These are phyloP conservation scores for Gopherus evgoodei DNA, from an alignment of 2,113 vertebrate species.

Conservation along the genomic window DNA sequence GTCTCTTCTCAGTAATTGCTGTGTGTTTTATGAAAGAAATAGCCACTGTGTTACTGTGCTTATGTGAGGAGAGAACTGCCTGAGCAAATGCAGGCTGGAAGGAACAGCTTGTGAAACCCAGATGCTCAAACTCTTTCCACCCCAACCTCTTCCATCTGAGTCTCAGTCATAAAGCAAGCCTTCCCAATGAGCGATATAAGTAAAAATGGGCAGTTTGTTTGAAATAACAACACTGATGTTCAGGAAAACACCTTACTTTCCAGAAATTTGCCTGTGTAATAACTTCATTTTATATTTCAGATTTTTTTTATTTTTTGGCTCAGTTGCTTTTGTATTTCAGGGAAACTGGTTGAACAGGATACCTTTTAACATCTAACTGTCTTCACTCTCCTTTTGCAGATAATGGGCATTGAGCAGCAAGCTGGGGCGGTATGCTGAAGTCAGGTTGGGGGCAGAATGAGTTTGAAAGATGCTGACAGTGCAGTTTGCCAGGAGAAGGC, in stretches of 20 bases:
- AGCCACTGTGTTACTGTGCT: accelerated
- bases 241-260: not conserved
- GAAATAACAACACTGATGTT: not conserved
- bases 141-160: not conserved
- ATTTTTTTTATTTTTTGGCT: not conserved
- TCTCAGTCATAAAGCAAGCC: not conserved
- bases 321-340: not conserved
- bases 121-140: not conserved
- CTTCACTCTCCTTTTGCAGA: constrained; percentile 71
- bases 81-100: not conserved
- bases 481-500: constrained; percentile 73
- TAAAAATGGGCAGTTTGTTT: not conserved
- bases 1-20: not conserved
- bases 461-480: constrained; percentile 78
- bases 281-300: not conserved
- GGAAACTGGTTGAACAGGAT: not conserved
- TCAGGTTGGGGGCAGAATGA: constrained; percentile 86
- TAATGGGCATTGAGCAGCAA: constrained; percentile 76
- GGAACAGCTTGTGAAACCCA: not conserved
- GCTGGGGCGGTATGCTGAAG: constrained; percentile 84
- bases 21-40: not conserved
- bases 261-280: not conserved
- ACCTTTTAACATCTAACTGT: not conserved
- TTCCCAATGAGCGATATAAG: not conserved
- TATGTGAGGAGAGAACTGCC: not conserved